phyloP scores from a whole-genome alignment of 2,888 invertebrate genomes.

The Tineola bisselliella region DNA sequence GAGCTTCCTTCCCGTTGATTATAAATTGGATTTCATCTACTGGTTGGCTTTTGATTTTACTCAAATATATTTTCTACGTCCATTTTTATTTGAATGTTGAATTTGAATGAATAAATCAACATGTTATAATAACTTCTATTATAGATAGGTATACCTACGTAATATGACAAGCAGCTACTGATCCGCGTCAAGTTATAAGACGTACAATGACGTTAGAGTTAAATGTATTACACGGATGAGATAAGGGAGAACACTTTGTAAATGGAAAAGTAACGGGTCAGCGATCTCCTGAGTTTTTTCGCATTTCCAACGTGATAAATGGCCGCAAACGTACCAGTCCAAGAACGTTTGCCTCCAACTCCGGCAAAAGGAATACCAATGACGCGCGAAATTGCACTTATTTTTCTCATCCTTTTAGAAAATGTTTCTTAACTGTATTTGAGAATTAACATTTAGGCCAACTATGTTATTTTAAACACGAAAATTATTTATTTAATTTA shows the following conservation, averaged over 20 bases:
- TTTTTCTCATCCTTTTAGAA: constrained; percentile 37
- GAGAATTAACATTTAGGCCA: neutral
- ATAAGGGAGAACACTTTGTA: constrained; percentile 46
- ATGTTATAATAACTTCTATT: too few relatives aligned
- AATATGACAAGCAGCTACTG: neutral
- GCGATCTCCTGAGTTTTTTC: constrained; percentile 45
- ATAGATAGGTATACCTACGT: neutral
- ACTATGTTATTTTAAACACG: neutral
- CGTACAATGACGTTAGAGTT: constrained; percentile 20
- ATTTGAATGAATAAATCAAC: too few relatives aligned
- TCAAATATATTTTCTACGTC: too few relatives aligned
- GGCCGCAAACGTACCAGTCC: constrained; percentile 26
- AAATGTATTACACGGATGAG: constrained; percentile 44
- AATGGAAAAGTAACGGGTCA: constrained; percentile 60
- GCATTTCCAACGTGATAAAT: constrained; percentile 55
- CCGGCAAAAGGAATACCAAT: constrained; percentile 41
- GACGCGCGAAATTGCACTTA: constrained; percentile 50
- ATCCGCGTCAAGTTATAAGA: neutral
- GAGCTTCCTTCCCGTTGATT: constrained; percentile 29
- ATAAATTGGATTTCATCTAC: constrained; percentile 43
- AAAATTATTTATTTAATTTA: too few relatives aligned
- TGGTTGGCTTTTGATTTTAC: constrained; percentile 23
- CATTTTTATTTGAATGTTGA: too few relatives aligned
- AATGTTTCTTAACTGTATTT: neutral
- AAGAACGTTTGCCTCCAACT: constrained; percentile 29